Evolutionary conservation across 2,113 vertebrate genomes (phyloP).

Genomic region (Paralichthys olivaceus): DNA sequence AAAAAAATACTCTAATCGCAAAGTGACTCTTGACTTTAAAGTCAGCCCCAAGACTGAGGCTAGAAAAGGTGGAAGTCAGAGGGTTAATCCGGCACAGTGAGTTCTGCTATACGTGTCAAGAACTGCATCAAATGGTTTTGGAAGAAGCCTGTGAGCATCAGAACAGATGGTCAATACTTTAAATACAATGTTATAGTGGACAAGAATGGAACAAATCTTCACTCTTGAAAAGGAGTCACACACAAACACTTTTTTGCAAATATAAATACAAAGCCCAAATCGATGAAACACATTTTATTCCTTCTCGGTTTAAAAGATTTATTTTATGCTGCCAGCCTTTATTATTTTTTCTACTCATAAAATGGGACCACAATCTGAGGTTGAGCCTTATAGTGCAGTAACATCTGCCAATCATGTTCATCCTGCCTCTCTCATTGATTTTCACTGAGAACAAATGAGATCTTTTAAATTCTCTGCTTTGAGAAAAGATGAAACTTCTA

Average conservation of each 20-base stretch:
- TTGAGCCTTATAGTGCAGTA: background rate
- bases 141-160: rapidly evolving
- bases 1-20: conserved; percentile 66
- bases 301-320: too few species aligned
- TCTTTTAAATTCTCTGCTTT: too few species aligned
- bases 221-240: background rate
- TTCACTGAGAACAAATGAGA: background rate
- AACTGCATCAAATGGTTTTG: conserved; percentile 26
- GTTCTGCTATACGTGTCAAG: conserved; percentile 41
- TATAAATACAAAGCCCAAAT: background rate
- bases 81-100: conserved; percentile 60
- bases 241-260: background rate
- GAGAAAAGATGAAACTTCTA: background rate
- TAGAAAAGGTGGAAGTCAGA: conserved; percentile 62
- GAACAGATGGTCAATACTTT: conserved; percentile 14
- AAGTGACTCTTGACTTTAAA: conserved; percentile 74
- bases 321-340: too few species aligned
- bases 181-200: background rate
- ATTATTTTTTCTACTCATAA: background rate
- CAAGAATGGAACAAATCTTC: background rate
- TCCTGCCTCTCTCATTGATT: background rate
- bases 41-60: conserved; percentile 58
- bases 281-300: background rate
- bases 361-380: background rate
- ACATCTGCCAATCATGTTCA: background rate